Evolutionary conservation across 2,113 vertebrate species (phyloP).

Genomic region (Ceuthmochares aereus): DNA sequence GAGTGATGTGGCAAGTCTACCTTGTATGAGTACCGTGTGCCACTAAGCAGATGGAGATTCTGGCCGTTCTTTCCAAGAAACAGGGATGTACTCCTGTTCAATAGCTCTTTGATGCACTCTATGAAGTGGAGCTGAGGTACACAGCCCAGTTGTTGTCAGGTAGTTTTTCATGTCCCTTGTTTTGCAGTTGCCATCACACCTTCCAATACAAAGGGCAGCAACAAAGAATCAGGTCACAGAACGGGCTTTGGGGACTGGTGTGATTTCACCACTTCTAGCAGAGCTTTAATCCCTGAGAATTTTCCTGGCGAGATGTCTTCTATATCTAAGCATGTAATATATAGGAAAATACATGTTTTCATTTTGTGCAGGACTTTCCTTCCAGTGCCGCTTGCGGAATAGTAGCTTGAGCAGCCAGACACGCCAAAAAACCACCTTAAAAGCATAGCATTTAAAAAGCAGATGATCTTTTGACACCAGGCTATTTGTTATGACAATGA

Average conservation of each 20-base stretch:
- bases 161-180: not conserved
- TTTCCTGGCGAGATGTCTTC: not conserved
- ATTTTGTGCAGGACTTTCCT: not conserved
- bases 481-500: not conserved
- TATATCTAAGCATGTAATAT: not conserved
- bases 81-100: not conserved
- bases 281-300: not conserved
- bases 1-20: fast-evolving
- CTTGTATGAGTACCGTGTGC: not conserved
- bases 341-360: not conserved
- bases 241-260: not conserved
- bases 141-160: not conserved
- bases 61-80: not conserved
- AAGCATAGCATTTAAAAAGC: not conserved
- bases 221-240: not conserved
- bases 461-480: not conserved
- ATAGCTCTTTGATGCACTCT: not conserved
- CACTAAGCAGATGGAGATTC: not conserved
- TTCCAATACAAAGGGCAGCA: not conserved
- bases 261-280: not conserved
- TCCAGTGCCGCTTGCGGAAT: not conserved
- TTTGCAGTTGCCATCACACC: not conserved
- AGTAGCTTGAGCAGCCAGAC: not conserved
- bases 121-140: not conserved
- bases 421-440: not conserved